phyloP scores from a whole-genome alignment of 2,113 vertebrate genomes.

The Dipodomys ordii region DNA sequence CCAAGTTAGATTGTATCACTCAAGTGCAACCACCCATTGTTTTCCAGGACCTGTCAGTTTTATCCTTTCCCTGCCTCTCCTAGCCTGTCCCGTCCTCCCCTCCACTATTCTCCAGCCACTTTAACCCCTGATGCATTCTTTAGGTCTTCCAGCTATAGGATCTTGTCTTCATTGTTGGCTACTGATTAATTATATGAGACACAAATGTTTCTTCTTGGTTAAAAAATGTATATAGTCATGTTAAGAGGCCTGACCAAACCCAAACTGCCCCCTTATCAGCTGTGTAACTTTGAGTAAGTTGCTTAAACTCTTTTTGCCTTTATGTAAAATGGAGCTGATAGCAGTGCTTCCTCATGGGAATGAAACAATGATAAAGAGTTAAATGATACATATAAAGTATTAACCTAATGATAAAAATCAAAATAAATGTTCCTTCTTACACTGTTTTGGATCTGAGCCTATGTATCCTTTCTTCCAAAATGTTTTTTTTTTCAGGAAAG shows the following conservation, averaged over 20 bases:
- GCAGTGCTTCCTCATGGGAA: not conserved
- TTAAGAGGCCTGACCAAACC: not conserved
- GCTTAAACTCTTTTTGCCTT: not conserved
- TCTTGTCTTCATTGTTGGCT: not conserved
- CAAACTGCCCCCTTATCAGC: not conserved
- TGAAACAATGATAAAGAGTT: not conserved
- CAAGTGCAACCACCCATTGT: not conserved
- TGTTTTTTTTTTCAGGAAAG: not conserved
- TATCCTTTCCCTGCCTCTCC: not conserved
- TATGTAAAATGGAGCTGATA: not conserved
- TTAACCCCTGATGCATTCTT: not conserved
- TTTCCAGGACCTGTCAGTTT: not conserved
- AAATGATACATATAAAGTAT: not conserved
- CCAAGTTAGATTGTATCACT: not conserved
- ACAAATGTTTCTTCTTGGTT: not conserved
- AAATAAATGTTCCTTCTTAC: not conserved
- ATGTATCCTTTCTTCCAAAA: not conserved
- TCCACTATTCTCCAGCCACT: not conserved
- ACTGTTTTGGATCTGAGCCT: not conserved
- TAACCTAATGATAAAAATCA: not conserved
- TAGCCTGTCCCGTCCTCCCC: no score
- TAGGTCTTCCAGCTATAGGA: not conserved
- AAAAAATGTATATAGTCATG: not conserved
- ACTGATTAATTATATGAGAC: not conserved
- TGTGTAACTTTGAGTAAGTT: conserved; percentile 29